phyloP scores from a whole-genome alignment of 2,888 invertebrate species.

The Euclidia mi region DNA sequence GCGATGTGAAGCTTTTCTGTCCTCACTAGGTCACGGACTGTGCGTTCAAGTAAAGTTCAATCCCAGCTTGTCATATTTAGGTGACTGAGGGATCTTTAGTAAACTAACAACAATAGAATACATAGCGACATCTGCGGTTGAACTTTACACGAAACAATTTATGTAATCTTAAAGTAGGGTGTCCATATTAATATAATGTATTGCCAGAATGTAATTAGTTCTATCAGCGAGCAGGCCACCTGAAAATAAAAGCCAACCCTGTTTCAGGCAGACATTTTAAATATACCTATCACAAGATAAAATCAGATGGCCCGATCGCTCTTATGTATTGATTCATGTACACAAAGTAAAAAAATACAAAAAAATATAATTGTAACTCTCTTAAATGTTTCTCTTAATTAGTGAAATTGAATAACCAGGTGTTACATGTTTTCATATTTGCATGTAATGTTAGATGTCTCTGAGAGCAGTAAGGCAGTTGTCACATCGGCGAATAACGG shows the following conservation, averaged over 20 bases:
- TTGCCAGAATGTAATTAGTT: background rate
- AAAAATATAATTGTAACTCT: too few relatives aligned
- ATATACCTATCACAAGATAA: too few relatives aligned
- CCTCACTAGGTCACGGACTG: background rate
- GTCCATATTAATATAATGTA: slow-evolving; percentile 9
- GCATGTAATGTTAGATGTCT: background rate
- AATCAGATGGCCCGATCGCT: too few relatives aligned
- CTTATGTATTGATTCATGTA: too few relatives aligned
- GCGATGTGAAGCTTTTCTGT: background rate
- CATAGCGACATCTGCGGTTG: slow-evolving; percentile 17
- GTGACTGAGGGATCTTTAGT: slow-evolving; percentile 7
- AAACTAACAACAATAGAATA: slow-evolving; percentile 7
- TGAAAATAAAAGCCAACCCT: background rate
- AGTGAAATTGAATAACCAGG: too few relatives aligned
- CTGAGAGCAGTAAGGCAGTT: too few relatives aligned
- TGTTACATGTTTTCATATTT: background rate
- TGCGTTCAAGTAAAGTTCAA: slow-evolving; percentile 1
- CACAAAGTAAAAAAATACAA: too few relatives aligned
- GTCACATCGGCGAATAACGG: too few relatives aligned
- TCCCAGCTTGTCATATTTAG: slow-evolving; percentile 5
- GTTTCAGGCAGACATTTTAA: too few relatives aligned
- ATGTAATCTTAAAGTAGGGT: slow-evolving; percentile 31
- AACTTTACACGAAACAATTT: slow-evolving; percentile 24
- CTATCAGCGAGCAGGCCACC: background rate
- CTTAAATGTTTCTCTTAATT: too few relatives aligned